Base-by-base conservation (phyloP, 1,140 invertebrate genomes). In the Colletes latitarsis region DNA sequence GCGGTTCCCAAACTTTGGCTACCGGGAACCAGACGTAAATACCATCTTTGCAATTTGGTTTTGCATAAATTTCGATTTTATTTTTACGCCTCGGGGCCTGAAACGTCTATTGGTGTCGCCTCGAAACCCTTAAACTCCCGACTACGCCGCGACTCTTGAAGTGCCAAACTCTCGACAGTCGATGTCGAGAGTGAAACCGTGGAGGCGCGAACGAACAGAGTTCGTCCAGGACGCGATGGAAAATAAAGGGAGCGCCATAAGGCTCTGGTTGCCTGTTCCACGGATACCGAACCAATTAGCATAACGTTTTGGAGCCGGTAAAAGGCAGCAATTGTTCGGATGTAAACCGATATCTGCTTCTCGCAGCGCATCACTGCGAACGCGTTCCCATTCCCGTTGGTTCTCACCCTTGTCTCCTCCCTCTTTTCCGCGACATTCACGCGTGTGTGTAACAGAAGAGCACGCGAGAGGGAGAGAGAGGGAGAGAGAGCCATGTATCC, bases 281-380 rank as follows among this genome's bases (percentile, higher is more conserved):
- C 53, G 67, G 70, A 67, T 82, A 77, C 55, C 82, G 79, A 41
- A 52, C 62, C 83, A 88, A 90, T 90, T 90, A 90, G 89, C 87
- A 85, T 88, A 88, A 90, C 86, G 83, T 89, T 86, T 87, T 82
- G 86, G 84, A 82, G 53, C 82, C 55, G 84, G 85, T 84, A 84
- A 87, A 77, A 83, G 83, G 83, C 86, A 89, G 90, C 91, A 91
- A 92, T 92, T 89, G 91, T 86, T 86, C 88, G 85, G 75, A 84
- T 87, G 88, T 89, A 89, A 90, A 85, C 85, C 87, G 90, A 89
- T 92, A 92, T 91, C 89, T 90, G 86, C 79, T 89, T 84, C 87
- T 90, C 88, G 88, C 88, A 87, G 89, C 84, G 77, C 77, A 73
- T 55, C 74, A 67, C 76, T 46, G 63, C 67, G 67, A 75, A 79